Conservation (phyloP, 2,888 invertebrate genomes). For the Lasioglossum marginatum region DNA sequence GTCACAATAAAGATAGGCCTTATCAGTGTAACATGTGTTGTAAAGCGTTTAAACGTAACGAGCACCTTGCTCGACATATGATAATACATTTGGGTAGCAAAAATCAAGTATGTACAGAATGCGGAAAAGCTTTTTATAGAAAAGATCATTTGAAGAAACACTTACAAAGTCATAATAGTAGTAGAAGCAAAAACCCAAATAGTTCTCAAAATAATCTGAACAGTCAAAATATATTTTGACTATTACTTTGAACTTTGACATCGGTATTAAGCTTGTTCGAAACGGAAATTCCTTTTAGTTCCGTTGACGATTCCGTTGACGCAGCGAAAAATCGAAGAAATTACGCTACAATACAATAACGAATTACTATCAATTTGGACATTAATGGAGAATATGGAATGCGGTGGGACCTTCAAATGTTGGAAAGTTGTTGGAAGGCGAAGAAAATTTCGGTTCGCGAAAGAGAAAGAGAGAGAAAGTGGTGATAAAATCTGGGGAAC, state of each 20-base stretch:
- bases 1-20: constrained; percentile 92
- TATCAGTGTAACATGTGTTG: constrained; percentile 92
- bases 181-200: constrained; percentile 87
- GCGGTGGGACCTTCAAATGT: neutral
- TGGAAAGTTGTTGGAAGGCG: neutral
- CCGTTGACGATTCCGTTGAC: no score
- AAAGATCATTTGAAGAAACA: constrained; percentile 94
- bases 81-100: constrained; percentile 94
- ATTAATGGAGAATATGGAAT: neutral
- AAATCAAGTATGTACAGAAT: constrained; percentile 91
- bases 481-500: neutral
- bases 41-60: constrained; percentile 93
- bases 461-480: neutral
- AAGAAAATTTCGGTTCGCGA: neutral
- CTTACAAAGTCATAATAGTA: constrained; percentile 90
- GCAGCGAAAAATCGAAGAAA: neutral
- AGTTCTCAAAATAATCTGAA: constrained; percentile 83
- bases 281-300: neutral
- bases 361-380: neutral
- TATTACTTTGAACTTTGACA: no score
- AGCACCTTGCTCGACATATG: constrained; percentile 93
- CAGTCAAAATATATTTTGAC: constrained; percentile 71
- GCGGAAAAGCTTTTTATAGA: constrained; percentile 90
- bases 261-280: no score
- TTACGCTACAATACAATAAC: neutral